phyloP scores from a whole-genome alignment of 2,113 vertebrate genomes.

The Plotosus lineatus region DNA sequence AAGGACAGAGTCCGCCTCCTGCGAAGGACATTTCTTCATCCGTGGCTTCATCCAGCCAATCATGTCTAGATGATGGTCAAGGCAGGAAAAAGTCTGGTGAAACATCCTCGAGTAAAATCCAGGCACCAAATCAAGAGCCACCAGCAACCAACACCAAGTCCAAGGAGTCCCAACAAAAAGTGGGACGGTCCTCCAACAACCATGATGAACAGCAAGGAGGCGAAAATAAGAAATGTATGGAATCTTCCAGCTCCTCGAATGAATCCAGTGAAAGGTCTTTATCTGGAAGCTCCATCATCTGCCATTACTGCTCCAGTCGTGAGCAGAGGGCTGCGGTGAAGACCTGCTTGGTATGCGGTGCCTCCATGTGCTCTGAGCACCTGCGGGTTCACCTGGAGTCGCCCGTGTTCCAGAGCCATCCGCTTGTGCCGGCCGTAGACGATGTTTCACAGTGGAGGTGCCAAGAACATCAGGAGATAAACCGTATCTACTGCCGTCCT shows the following conservation, averaged over 20 bases:
- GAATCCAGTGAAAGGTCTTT: neutral
- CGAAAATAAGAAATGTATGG: neutral
- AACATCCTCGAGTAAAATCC: neutral
- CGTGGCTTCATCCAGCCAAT: neutral
- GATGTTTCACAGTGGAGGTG: slow-evolving; percentile 73
- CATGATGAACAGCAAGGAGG: neutral
- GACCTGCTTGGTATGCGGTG: slow-evolving; percentile 78
- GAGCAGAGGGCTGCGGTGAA: slow-evolving; percentile 67
- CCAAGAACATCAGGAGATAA: slow-evolving; percentile 77
- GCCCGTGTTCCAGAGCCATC: slow-evolving; percentile 73
- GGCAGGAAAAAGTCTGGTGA: neutral
- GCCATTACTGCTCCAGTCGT: slow-evolving; percentile 71
- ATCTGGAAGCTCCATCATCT: slow-evolving; percentile 55
- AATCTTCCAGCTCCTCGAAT: neutral
- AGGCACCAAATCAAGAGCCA: neutral
- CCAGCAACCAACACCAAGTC: neutral
- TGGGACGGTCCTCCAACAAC: neutral
- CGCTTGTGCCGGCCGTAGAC: slow-evolving; percentile 69
- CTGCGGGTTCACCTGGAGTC: slow-evolving; percentile 73
- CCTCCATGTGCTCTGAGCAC: slow-evolving; percentile 77
- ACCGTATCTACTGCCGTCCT: slow-evolving; percentile 76
- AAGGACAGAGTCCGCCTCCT: slow-evolving; percentile 14
- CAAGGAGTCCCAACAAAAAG: neutral
- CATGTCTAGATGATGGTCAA: neutral
- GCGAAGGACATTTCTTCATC: neutral